A percentile compares a stretch with the other conserved stretches of the same genome.
phyloP scores from a whole-genome alignment of 2,888 invertebrate species.

The Phalera bucephala region DNA sequence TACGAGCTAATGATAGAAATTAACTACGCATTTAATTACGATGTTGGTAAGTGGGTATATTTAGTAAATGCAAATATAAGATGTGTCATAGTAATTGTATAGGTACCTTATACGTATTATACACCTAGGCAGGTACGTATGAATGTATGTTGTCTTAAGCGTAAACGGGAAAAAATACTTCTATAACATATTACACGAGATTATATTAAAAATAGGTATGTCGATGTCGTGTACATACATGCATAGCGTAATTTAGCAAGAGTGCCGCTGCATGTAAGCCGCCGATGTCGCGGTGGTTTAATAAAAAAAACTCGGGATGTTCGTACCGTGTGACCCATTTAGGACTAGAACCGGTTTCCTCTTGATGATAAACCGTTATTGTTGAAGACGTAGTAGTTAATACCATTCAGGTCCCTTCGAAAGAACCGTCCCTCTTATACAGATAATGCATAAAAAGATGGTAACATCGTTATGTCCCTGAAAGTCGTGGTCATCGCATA shows the following conservation, averaged over 20 bases:
- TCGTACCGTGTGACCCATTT: slow-evolving; percentile 82
- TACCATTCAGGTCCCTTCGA: slow-evolving; percentile 73
- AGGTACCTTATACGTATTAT: too few species aligned
- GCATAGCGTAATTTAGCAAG: slow-evolving; percentile 26
- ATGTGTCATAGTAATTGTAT: slow-evolving; percentile 1
- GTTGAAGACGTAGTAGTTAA: slow-evolving; percentile 75
- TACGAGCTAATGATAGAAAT: slow-evolving; percentile 48
- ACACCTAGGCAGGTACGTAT: too few species aligned
- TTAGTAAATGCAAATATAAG: slow-evolving; percentile 15
- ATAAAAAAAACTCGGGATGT: slow-evolving; percentile 66
- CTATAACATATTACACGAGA: too few species aligned
- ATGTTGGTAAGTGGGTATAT: slow-evolving; percentile 17
- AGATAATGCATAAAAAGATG: slow-evolving; percentile 77
- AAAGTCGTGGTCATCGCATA: slow-evolving; percentile 61
- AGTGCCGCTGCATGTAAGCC: slow-evolving; percentile 28
- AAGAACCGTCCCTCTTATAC: slow-evolving; percentile 70
- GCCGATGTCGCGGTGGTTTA: slow-evolving; percentile 53
- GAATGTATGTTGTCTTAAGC: too few species aligned
- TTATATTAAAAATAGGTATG: too few species aligned
- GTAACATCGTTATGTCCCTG: slow-evolving; percentile 67
- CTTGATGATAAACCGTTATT: slow-evolving; percentile 74
- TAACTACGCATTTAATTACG: slow-evolving; percentile 45
- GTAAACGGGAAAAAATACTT: too few species aligned
- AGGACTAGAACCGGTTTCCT: slow-evolving; percentile 78
- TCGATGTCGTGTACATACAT: slow-evolving; percentile 3